phyloP scores from a whole-genome alignment of 2,888 invertebrate species.

The Pollenia angustigena region DNA sequence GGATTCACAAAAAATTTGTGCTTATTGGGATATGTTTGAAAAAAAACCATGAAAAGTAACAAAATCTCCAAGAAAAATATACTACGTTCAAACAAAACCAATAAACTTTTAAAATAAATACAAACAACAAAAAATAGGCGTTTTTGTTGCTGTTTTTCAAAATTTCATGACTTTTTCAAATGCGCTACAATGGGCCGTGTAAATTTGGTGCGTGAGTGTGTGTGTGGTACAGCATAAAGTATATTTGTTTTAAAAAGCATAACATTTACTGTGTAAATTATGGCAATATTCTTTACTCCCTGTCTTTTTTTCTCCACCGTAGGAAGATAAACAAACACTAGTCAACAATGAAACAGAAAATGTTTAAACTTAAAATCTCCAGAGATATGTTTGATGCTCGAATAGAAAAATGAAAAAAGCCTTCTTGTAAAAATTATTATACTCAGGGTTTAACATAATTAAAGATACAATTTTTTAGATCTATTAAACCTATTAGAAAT shows the following conservation, averaged over 20 bases:
- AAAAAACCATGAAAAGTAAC: neutral
- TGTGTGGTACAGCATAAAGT: no score
- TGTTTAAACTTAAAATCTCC: neutral
- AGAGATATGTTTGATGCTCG: neutral
- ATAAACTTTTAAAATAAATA: slow-evolving; percentile 9
- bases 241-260: slow-evolving; percentile 3
- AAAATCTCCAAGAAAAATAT: slow-evolving; percentile 17
- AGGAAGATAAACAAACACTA: slow-evolving; percentile 26
- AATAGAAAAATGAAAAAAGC: neutral
- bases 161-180: slow-evolving; percentile 7
- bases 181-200: neutral
- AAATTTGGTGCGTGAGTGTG: neutral
- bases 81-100: slow-evolving; percentile 6
- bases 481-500: no score
- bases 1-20: no score
- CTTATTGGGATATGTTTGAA: no score
- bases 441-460: neutral
- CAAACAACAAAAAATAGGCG: neutral
- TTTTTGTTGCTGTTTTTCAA: neutral
- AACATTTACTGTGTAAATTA: slow-evolving; percentile 24
- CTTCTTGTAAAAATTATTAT: neutral
- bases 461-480: neutral
- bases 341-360: neutral
- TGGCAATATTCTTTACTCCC: slow-evolving; percentile 28
- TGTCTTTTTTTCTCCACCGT: slow-evolving; percentile 49